Evolutionary conservation across 2,888 invertebrate genomes (phyloP).

Genomic region (Plagiodera versicolora): DNA sequence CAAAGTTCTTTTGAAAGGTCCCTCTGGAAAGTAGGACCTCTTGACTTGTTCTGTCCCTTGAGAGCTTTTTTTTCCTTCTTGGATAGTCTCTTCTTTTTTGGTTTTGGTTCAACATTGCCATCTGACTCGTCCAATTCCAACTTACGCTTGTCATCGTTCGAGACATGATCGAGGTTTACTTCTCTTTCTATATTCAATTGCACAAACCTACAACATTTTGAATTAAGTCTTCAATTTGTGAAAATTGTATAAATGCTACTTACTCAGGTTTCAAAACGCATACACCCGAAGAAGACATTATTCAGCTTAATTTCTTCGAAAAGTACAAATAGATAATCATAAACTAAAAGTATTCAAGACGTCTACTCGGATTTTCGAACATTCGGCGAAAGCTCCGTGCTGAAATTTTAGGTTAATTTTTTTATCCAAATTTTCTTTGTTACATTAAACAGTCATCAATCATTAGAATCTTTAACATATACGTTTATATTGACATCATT

Average conservation of each 20-base stretch:
- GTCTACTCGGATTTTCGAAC: too few relatives aligned
- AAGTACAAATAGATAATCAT: too few relatives aligned
- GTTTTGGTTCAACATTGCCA: constrained; percentile 44
- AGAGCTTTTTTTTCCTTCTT: constrained; percentile 53
- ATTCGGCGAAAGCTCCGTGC: too few relatives aligned
- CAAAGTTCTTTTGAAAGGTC: constrained; percentile 69
- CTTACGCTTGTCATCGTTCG: constrained; percentile 52
- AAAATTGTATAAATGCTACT: constrained; percentile 31
- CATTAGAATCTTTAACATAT: too few relatives aligned
- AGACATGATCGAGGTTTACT: constrained; percentile 52
- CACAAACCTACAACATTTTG: constrained; percentile 51
- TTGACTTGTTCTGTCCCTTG: constrained; percentile 76
- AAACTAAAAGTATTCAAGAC: too few relatives aligned
- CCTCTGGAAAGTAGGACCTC: constrained; percentile 70
- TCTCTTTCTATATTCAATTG: constrained; percentile 54
- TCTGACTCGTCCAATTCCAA: constrained; percentile 34
- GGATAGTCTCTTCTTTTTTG: constrained; percentile 49
- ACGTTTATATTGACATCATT: too few relatives aligned
- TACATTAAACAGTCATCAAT: too few relatives aligned
- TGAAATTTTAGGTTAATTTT: too few relatives aligned
- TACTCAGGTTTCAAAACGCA: constrained; percentile 58
- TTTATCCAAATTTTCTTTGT: too few relatives aligned
- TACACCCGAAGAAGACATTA: constrained; percentile 44
- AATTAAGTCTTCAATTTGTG: not conserved
- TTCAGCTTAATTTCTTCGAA: not conserved